Evolutionary conservation across 2,888 invertebrate genomes (phyloP), one percentile per base, ranked within the genome.

Genomic region (Eupithecia subfuscata): DNA sequence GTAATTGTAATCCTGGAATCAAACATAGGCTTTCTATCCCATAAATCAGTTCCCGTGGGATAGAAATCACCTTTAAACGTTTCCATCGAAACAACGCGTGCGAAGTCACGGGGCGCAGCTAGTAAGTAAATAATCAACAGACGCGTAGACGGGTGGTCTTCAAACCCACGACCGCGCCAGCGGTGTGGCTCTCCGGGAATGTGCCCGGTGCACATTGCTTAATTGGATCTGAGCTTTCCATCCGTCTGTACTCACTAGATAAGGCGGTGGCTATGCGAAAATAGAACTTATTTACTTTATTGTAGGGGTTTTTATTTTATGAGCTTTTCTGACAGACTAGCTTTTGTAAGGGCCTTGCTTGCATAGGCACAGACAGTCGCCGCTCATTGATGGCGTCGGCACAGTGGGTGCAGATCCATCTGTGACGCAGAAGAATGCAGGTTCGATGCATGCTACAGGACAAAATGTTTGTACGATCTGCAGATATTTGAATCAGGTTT

Each of bases 261-360:
- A 67, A 67, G 37, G 40, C n/a, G n/a, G n/a, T 18, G 40, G 67
- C 67, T 37, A 67, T n/a, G 40, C 67, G 67, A 67, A 40, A 67
- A 40, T 67, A 2, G 40, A 5, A 5, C 67, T 67, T 67, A 40
- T 67, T 37, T 67, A 40, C 40, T 64, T 64, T 34, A 9, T 34
- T 64, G 18, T 34, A 64, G 30, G 18, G 34, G 64, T 34, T 30
- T 16, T 34, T 64, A 18, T 34, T 30, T 18, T 34, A 64, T 34
- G 64, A 34, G 64, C 0, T 64, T 30, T 30, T 30, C 8, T 34
- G 30, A 2, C 9, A 7, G 9, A 18, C 16, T 34, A 64, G 30
- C 9, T 64, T 9, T 64, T 34, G 34, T 30, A 16, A 64, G 3
- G 43, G 30, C 30, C 7, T 64, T 2, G 2, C 25, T 9, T 12